phyloP scores from a whole-genome alignment of 2,113 vertebrate genomes.

The Pica pica region DNA sequence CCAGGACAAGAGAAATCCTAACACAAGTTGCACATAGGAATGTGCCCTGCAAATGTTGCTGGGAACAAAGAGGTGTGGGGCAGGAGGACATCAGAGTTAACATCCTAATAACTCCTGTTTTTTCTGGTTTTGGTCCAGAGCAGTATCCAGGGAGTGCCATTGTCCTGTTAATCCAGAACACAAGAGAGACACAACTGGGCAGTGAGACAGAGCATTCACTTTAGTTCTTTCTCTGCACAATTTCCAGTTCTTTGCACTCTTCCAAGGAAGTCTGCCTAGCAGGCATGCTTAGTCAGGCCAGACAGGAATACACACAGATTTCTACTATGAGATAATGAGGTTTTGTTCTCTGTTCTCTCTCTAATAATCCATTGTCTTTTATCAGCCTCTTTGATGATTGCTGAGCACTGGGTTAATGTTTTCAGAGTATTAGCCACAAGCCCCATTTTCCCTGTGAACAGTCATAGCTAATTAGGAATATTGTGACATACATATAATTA shows the following conservation, averaged over 20 bases:
- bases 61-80: neutral
- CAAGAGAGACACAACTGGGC: neutral
- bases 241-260: neutral
- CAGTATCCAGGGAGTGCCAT: neutral
- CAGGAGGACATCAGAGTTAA: neutral
- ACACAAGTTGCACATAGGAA: neutral
- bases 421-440: conserved; percentile 27
- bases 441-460: neutral
- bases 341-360: neutral
- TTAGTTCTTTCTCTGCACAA: neutral
- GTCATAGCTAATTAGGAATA: conserved; percentile 7
- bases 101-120: neutral
- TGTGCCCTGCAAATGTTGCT: neutral
- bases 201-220: fast-evolving
- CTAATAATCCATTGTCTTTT: neutral
- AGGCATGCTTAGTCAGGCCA: neutral
- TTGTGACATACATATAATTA: neutral
- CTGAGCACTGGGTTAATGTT: neutral
- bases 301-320: neutral
- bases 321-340: neutral
- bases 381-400: neutral
- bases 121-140: neutral
- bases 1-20: neutral
- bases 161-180: neutral
- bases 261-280: neutral